Evolutionary conservation across 2,888 invertebrate genomes (phyloP).

Genomic region (Rhabditoides inermis): DNA sequence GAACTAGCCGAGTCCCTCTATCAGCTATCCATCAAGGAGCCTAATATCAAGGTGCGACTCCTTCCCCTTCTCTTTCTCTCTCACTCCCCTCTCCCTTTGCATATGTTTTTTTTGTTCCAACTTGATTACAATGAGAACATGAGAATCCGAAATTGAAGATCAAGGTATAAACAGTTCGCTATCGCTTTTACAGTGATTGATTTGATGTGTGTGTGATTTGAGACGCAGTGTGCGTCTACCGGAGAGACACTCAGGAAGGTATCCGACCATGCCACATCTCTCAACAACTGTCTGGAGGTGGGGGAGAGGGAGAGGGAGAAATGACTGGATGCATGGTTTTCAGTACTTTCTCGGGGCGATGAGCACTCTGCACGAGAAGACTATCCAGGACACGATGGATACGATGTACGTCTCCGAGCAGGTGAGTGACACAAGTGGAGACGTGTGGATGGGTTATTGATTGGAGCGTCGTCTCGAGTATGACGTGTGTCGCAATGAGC

Average conservation of each 20-base stretch:
- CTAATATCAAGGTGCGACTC: constrained; percentile 68
- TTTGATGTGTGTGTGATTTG: no score
- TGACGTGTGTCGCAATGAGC: constrained; percentile 90
- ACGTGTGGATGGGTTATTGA: not conserved
- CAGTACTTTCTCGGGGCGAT: constrained; percentile 90
- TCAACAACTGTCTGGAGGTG: constrained; percentile 27
- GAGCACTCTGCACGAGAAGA: constrained; percentile 89
- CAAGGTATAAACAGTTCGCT: no score
- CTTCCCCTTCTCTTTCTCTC: not conserved
- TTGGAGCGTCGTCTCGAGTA: constrained; percentile 70
- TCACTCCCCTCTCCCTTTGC: no score
- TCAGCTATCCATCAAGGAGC: constrained; percentile 87
- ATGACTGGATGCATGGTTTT: no score
- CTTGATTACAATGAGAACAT: not conserved
- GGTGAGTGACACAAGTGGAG: constrained; percentile 66
- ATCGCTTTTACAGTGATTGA: no score
- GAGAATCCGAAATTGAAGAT: not conserved
- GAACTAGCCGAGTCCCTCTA: constrained; percentile 85
- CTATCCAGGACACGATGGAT: constrained; percentile 84
- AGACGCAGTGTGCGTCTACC: constrained; percentile 81
- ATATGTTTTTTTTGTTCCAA: not conserved
- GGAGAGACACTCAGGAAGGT: constrained; percentile 72
- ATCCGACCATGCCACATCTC: constrained; percentile 24
- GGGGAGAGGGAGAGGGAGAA: no score
- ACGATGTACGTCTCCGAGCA: constrained; percentile 72